Evolutionary conservation across 2,113 vertebrate species (phyloP).

Genomic region (Dromiciops gliroides): DNA sequence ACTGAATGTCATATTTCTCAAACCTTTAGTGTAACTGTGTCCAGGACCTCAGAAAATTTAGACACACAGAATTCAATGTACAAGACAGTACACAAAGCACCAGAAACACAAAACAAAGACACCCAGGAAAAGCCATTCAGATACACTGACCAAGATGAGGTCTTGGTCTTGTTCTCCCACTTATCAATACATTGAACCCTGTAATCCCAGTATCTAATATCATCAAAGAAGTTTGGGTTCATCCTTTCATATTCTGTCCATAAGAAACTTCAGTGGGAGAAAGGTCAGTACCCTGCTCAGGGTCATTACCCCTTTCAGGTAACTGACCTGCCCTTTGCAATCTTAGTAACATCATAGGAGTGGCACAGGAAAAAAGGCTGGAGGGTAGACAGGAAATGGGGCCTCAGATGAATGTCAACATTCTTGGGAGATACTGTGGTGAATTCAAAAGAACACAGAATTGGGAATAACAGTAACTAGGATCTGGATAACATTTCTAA

Average conservation of each 20-base stretch:
- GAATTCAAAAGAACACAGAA: background rate
- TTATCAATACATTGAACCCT: background rate
- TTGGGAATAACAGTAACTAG: background rate
- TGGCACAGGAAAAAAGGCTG: background rate
- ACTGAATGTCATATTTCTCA: background rate
- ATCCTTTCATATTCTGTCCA: background rate
- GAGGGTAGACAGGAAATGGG: background rate
- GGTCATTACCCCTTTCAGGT: background rate
- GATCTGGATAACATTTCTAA: background rate
- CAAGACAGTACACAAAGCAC: background rate
- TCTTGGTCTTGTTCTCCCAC: background rate
- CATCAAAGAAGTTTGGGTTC: background rate
- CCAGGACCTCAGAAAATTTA: background rate
- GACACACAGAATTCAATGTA: background rate
- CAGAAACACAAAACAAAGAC: background rate
- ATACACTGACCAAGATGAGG: background rate
- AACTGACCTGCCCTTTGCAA: background rate
- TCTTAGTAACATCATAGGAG: background rate
- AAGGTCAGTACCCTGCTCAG: background rate
- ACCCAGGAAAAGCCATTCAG: background rate
- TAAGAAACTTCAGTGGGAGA: background rate
- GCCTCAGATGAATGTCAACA: background rate
- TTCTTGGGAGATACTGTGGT: background rate
- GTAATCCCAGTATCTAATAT: background rate
- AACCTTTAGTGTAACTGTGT: background rate